phyloP scores from a whole-genome alignment of 2,888 invertebrate genomes.

The Parapristionchus giblindavisi region DNA sequence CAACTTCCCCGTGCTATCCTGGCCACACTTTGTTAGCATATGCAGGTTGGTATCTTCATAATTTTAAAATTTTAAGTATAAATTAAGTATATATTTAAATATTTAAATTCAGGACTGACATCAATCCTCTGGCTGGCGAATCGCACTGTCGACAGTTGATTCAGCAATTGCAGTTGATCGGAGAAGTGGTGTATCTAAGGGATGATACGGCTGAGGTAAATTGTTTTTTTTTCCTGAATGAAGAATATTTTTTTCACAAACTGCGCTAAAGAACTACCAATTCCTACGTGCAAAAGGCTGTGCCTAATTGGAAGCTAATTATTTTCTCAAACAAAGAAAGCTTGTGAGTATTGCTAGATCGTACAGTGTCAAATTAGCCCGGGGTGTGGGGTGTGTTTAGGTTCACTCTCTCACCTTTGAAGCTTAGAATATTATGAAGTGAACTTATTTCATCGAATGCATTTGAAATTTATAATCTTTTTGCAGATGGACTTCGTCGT shows the following conservation, averaged over 20 bases:
- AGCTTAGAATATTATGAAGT: background rate
- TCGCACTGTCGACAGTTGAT: constrained; percentile 77
- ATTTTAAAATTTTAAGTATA: too few relatives aligned
- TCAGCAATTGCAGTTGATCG: constrained; percentile 77
- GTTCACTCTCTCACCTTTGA: too few relatives aligned
- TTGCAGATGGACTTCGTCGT: constrained; percentile 75
- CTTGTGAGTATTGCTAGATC: too few relatives aligned
- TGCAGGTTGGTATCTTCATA: constrained; percentile 48
- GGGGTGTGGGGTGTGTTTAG: too few relatives aligned
- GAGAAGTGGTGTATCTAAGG: constrained; percentile 77
- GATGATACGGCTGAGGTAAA: constrained; percentile 71
- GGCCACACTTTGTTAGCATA: constrained; percentile 74
- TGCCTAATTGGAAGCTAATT: too few relatives aligned
- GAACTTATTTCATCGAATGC: background rate
- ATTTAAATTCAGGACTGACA: constrained; percentile 71
- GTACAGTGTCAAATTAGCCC: too few relatives aligned
- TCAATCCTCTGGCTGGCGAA: constrained; percentile 78
- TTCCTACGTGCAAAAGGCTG: too few relatives aligned
- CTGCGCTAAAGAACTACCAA: too few relatives aligned
- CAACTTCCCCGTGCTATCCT: constrained; percentile 77
- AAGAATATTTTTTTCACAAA: too few relatives aligned
- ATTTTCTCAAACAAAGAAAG: too few relatives aligned
- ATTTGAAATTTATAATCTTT: background rate
- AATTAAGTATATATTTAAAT: background rate
- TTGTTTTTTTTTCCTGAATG: background rate